Evolutionary conservation across 2,888 invertebrate species (phyloP).

Genomic region (Limnephilus auricula): DNA sequence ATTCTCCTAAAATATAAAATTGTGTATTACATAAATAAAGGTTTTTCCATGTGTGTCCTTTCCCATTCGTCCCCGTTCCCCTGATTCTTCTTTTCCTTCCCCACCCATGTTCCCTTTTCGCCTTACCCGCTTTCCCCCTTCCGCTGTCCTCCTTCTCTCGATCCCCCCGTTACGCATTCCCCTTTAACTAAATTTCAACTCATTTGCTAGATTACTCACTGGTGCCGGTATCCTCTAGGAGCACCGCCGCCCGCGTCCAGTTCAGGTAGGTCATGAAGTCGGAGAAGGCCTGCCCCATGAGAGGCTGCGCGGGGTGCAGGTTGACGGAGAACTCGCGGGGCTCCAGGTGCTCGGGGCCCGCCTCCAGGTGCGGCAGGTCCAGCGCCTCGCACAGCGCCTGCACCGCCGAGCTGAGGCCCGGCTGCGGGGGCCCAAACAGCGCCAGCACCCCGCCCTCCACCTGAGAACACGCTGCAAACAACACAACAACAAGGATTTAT

Average conservation of each 20-base stretch:
- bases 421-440: conserved; percentile 92
- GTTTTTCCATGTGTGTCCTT: no score
- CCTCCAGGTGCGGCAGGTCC: conserved; percentile 93
- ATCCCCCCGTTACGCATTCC: no score
- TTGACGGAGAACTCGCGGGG: conserved; percentile 90
- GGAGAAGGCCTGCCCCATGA: conserved; percentile 89
- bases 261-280: conserved; percentile 92
- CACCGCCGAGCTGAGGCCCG: conserved; percentile 88
- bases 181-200: no score
- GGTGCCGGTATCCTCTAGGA: conserved; percentile 93
- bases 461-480: conserved; percentile 86
- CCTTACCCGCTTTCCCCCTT: no score
- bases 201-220: conserved; percentile 82
- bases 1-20: no score
- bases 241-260: conserved; percentile 95
- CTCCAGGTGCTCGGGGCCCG: conserved; percentile 68
- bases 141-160: no score
- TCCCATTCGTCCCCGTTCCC: no score
- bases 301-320: conserved; percentile 89
- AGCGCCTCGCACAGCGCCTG: conserved; percentile 93
- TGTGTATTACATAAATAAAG: no score
- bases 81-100: no score
- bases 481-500: not conserved
- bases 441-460: conserved; percentile 91
- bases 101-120: no score